These are phyloP conservation scores for Acleris holmiana DNA, from an alignment of 2,888 invertebrate species.

Conservation along the genomic window DNA sequence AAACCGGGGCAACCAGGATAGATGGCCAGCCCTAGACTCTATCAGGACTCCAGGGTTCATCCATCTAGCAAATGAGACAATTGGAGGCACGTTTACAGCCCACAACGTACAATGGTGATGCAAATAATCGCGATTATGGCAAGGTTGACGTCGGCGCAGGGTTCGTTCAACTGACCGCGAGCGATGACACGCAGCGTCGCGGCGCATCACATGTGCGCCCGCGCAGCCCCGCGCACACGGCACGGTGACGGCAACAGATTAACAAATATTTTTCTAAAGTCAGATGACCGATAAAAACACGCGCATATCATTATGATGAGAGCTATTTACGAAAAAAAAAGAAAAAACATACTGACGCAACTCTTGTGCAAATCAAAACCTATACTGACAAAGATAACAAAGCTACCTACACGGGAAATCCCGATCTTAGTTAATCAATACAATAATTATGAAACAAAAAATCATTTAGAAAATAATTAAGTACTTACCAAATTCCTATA, in stretches of 20 bases:
- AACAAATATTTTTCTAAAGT: slow-evolving; percentile 24
- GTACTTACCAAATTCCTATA: slow-evolving; percentile 71
- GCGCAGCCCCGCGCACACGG: slow-evolving; percentile 42
- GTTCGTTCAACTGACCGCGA: slow-evolving; percentile 84
- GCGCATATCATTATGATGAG: neutral
- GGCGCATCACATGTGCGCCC: slow-evolving; percentile 54
- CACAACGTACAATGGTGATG: slow-evolving; percentile 75
- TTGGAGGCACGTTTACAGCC: slow-evolving; percentile 65
- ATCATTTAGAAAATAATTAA: slow-evolving; percentile 29
- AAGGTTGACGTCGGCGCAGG: slow-evolving; percentile 81
- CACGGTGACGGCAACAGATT: slow-evolving; percentile 39
- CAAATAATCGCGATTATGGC: slow-evolving; percentile 83
- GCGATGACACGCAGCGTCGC: slow-evolving; percentile 81
- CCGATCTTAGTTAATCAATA: slow-evolving; percentile 7
- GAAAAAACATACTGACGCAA: slow-evolving; percentile 20
- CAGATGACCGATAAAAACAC: slow-evolving; percentile 31
- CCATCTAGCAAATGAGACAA: slow-evolving; percentile 55
- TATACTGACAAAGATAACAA: slow-evolving; percentile 23
- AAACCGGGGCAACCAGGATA: too few species aligned
- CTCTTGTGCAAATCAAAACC: slow-evolving; percentile 9
- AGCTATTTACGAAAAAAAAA: neutral
- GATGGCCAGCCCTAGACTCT: too few species aligned
- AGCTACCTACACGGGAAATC: slow-evolving; percentile 9
- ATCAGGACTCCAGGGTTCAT: slow-evolving; percentile 41
- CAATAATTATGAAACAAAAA: neutral